Conservation (phyloP, 2,888 invertebrate species). For the Vandiemenella viatica region DNA sequence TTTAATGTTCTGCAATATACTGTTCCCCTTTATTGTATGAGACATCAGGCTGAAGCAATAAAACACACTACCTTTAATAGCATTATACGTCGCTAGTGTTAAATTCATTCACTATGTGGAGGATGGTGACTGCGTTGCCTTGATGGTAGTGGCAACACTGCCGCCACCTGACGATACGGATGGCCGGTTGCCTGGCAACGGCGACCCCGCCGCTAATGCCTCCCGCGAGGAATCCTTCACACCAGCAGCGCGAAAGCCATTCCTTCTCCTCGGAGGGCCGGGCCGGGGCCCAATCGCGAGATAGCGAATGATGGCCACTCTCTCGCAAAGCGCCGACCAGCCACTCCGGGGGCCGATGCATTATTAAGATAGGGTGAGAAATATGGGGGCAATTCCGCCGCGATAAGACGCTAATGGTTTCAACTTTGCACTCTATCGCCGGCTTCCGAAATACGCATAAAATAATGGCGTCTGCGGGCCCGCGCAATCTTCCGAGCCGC, state of each 20-base stretch:
- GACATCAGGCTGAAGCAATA: too few species aligned
- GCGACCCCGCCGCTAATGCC: constrained; percentile 2
- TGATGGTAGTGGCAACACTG: neutral
- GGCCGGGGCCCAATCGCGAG: constrained; percentile 9
- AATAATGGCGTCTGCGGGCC: constrained; percentile 13
- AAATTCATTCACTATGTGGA: too few species aligned
- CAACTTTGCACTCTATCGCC: constrained; percentile 42
- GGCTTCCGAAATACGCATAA: constrained; percentile 19
- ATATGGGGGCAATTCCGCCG: constrained; percentile 35
- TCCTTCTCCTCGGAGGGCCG: constrained; percentile 8
- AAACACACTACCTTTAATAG: too few species aligned
- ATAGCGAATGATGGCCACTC: constrained; percentile 7
- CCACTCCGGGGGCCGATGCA: constrained; percentile 26
- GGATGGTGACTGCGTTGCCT: too few species aligned
- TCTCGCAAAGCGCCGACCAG: neutral
- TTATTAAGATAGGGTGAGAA: constrained; percentile 33
- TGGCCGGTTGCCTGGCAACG: neutral
- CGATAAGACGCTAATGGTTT: constrained; percentile 41
- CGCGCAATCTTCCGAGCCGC: constrained; percentile 3
- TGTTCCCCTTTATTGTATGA: too few species aligned
- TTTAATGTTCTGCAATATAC: too few species aligned
- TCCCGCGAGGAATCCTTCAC: constrained; percentile 15
- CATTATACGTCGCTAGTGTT: too few species aligned
- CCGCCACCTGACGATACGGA: too few species aligned
- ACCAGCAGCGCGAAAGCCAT: constrained; percentile 14